Percentiles rank a stretch among this genome's conserved stretches.
phyloP scores from a whole-genome alignment of 2,113 vertebrate genomes.

The Saguinus midas region DNA sequence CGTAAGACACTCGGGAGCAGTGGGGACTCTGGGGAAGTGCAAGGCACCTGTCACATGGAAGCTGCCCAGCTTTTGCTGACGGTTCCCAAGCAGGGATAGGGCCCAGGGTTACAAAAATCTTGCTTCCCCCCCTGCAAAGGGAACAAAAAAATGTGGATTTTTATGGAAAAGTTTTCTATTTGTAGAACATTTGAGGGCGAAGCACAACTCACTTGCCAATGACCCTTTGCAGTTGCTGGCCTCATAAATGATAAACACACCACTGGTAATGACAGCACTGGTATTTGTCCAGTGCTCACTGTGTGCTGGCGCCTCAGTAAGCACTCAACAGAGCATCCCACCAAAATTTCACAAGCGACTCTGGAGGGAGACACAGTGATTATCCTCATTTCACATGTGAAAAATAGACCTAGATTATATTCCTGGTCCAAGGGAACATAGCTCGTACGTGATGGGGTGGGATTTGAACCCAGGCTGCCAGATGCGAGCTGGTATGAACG shows the following conservation, averaged over 20 bases:
- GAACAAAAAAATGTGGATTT: not conserved
- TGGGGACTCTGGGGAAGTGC: not conserved
- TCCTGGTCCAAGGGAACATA: not conserved
- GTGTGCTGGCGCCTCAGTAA: accelerated
- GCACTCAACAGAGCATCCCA: not conserved
- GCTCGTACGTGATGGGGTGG: not conserved
- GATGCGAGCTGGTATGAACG: not conserved
- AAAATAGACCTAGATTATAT: not conserved
- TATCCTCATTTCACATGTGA: not conserved
- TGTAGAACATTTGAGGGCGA: not conserved
- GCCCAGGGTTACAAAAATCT: not conserved
- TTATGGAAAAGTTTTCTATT: not conserved
- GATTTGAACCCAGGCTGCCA: not conserved
- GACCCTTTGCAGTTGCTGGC: not conserved
- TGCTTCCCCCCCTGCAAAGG: not conserved
- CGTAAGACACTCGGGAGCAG: accelerated
- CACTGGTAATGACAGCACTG: accelerated
- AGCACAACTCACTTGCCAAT: not conserved
- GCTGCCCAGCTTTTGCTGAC: not conserved
- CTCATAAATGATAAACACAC: accelerated
- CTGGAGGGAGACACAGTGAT: not conserved
- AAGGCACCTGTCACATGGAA: not conserved
- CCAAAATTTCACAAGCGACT: not conserved
- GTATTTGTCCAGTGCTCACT: accelerated
- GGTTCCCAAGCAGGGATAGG: not conserved